These are phyloP conservation scores for Paracanthobrama guichenoti DNA, from an alignment of 2,113 vertebrate genomes.

Conservation along the genomic window DNA sequence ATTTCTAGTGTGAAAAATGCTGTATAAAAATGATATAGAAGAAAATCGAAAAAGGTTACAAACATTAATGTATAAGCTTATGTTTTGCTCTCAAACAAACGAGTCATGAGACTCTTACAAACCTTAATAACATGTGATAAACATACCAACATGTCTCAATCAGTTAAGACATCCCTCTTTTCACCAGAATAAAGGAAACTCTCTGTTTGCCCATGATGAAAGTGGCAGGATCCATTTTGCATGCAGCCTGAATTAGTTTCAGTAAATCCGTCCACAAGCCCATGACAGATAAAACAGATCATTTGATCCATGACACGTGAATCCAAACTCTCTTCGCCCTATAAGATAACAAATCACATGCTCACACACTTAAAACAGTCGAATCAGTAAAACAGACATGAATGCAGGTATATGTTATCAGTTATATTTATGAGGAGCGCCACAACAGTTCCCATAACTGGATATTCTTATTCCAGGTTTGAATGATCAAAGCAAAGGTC, in stretches of 20 bases:
- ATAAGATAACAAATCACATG: background rate
- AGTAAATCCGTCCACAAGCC: conserved; percentile 67
- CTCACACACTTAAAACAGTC: background rate
- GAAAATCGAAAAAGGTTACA: background rate
- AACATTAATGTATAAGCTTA: background rate
- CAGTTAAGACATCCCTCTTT: conserved; percentile 36
- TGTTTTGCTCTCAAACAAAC: background rate
- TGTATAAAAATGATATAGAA: background rate
- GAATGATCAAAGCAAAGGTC: too few species aligned
- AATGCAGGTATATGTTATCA: background rate
- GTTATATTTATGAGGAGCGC: background rate
- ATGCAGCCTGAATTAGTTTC: conserved; percentile 75
- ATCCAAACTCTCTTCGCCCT: conserved; percentile 32
- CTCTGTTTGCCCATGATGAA: conserved; percentile 76
- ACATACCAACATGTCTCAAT: conserved; percentile 48
- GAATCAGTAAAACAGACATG: background rate
- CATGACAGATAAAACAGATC: conserved; percentile 66
- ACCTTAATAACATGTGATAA: conserved; percentile 50
- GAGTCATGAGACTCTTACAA: conserved; percentile 35
- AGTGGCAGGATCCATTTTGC: conserved; percentile 72
- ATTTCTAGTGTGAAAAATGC: background rate
- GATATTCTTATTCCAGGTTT: too few species aligned
- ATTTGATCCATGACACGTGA: conserved; percentile 70
- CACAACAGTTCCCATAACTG: background rate
- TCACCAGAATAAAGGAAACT: conserved; percentile 59